Base-by-base conservation (phyloP, 1,140 invertebrate genomes). In the Oreohelix idahoensis region DNA sequence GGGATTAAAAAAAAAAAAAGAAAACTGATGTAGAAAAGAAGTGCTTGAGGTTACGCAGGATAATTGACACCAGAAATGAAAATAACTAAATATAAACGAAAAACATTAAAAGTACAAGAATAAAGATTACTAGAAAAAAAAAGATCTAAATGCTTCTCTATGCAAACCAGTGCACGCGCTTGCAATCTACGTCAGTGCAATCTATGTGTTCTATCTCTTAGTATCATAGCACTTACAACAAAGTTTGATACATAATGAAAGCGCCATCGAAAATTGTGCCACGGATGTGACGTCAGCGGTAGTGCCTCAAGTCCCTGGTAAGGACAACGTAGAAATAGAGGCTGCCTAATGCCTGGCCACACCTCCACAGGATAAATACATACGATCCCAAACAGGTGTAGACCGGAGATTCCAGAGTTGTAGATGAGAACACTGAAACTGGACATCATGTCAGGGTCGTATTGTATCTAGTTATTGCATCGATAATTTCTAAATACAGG, bases 351-450 rank as follows among this genome's bases (percentile, higher is more conserved):
- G 66, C 20, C 77, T 79, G 77, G 32, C 29, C 77, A n/a, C 49
- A 51, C 51, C 77, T 63, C 77, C 77, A 79, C 32, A 58, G 26
- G 32, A 79, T 0, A 32, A 58, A 35, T 8, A 17, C 51, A 35
- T 38, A 66, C 29, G 2, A 35, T 26, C 77, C 77, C 1, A 58
- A 35, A 32, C 51, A 63, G 1, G 36, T 36, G 58, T 36, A 66
- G 8, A 79, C 35, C 0, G 77, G 77, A 36, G 77, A 58, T n/a
- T 51, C 77, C 53, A 79, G 5, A 0, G 77, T 20, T 13, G 58
- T 35, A 35, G 77, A 39, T 39, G 77, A 79, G 36, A 79, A 45
- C n/a, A 69, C 77, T 79, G 77, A 79, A 79, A 79, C 77, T 79
- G 58, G 26, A 79, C 35, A 58, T 10, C 17, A 58, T 58, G 53